Conservation (phyloP, 2,113 vertebrate genomes). For the Rhea americana region DNA sequence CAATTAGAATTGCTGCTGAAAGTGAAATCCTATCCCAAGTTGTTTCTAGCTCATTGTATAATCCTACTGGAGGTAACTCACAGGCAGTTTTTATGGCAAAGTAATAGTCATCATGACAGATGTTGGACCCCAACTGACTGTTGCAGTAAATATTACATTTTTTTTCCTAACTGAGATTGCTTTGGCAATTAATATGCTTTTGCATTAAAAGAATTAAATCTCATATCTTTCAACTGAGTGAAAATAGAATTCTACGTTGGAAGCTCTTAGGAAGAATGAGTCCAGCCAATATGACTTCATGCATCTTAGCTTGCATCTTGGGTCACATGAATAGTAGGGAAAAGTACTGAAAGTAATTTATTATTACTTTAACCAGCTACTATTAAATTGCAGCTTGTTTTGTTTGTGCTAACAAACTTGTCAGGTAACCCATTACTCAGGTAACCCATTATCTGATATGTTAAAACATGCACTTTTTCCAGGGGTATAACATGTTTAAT, state of each 20-base stretch:
- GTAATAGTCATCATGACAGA: not conserved
- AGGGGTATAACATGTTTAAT: not conserved
- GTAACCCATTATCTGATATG: not conserved
- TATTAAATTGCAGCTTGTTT: constrained; percentile 21
- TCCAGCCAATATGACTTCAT: not conserved
- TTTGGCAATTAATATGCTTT: not conserved
- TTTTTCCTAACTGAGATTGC: not conserved
- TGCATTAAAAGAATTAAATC: not conserved
- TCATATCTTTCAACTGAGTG: not conserved
- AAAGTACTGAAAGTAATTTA: constrained; percentile 19
- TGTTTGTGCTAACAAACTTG: not conserved
- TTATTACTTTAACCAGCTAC: constrained; percentile 30
- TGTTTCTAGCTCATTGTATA: not conserved
- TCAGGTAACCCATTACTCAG: not conserved
- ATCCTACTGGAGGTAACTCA: not conserved
- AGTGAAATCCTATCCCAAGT: rapidly evolving
- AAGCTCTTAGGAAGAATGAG: not conserved
- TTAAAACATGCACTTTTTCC: not conserved
- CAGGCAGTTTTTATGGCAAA: not conserved
- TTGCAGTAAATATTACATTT: not conserved
- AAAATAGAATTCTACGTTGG: rapidly evolving
- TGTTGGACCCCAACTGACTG: not conserved
- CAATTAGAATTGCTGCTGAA: not conserved
- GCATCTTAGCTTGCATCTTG: not conserved
- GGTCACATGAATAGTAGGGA: not conserved